These are phyloP conservation scores for Rhimphoctona megacephalus DNA, from an alignment of 2,888 invertebrate genomes.

Conservation along the genomic window DNA sequence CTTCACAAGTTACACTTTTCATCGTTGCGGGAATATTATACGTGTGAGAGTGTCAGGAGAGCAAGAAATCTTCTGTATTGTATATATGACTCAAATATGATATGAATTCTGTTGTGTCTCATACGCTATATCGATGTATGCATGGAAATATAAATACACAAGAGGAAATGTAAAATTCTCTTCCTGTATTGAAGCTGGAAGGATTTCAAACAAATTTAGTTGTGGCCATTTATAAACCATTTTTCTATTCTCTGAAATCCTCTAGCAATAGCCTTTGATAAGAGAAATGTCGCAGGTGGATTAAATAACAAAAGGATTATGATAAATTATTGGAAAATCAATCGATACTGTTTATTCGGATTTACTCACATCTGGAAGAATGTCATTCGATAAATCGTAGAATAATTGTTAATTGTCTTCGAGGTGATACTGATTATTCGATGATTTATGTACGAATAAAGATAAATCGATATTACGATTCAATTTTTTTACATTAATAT, in stretches of 20 bases:
- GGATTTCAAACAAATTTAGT: not conserved
- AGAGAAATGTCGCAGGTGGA: not conserved
- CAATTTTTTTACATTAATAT: not conserved
- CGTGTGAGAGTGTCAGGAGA: conserved; percentile 47
- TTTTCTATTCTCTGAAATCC: not conserved
- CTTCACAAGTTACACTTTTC: conserved; percentile 68
- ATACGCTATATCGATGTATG: not conserved
- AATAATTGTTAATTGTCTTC: too few relatives aligned
- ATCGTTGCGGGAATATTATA: conserved; percentile 45
- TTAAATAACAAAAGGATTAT: not conserved
- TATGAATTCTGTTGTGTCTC: conserved; percentile 20
- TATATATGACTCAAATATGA: conserved; percentile 23
- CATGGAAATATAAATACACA: not conserved
- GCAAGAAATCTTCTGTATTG: conserved; percentile 33
- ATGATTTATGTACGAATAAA: not conserved
- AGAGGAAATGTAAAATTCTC: not conserved
- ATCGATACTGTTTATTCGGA: not conserved
- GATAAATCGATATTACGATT: too few relatives aligned
- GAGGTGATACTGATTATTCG: not conserved
- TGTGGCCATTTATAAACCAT: not conserved
- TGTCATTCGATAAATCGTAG: too few relatives aligned
- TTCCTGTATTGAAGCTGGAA: not conserved
- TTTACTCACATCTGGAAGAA: too few relatives aligned
- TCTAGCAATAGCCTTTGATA: not conserved
- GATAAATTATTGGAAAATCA: not conserved